These are phyloP conservation scores for Lutra lutra DNA, from an alignment of 2,797 vertebrate species.

Conservation along the genomic window DNA sequence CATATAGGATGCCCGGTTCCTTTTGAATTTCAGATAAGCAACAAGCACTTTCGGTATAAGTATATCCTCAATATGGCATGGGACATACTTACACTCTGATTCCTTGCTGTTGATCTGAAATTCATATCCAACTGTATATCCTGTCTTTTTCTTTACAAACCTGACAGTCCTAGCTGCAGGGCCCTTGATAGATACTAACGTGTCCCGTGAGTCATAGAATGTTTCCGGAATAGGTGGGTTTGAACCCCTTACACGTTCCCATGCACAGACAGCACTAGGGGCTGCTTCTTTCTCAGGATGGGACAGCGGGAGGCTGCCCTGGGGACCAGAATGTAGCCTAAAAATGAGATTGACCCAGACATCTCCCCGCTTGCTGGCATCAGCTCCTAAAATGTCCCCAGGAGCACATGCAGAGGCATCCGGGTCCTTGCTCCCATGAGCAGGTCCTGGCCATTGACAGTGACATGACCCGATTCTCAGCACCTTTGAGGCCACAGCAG, in stretches of 20 bases:
- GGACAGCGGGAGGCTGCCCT: background rate
- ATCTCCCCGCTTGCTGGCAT: background rate
- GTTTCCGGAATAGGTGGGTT: background rate
- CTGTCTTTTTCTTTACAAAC: background rate
- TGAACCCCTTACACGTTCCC: fast-evolving
- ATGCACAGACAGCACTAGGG: background rate
- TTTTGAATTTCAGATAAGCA: background rate
- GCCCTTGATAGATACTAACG: fast-evolving
- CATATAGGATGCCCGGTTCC: background rate
- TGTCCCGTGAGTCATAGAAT: background rate
- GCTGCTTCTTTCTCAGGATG: background rate
- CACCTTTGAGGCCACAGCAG: background rate
- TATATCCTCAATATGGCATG: background rate
- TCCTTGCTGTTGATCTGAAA: background rate
- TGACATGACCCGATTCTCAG: background rate
- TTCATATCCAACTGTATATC: background rate
- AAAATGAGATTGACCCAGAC: background rate
- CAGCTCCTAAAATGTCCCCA: background rate
- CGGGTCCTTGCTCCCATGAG: background rate
- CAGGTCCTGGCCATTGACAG: background rate
- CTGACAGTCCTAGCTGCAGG: background rate
- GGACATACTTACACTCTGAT: background rate
- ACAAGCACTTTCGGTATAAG: background rate
- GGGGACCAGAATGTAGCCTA: background rate
- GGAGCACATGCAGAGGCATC: background rate